Conservation (phyloP, 2,888 invertebrate genomes). For the Standfussiana lucernea region DNA sequence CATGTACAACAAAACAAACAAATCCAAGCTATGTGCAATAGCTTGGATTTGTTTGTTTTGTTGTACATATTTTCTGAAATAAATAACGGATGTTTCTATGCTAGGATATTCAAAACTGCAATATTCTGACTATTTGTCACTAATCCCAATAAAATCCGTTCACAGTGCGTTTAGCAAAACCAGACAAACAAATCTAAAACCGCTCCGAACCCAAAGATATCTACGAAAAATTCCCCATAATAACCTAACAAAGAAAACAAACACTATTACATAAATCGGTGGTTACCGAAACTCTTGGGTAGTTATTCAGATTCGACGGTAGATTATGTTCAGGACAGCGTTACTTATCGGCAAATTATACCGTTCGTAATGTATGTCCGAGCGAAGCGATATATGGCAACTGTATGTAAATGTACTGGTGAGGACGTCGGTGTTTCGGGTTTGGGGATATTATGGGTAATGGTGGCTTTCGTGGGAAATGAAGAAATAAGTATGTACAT, state of each 20-base stretch:
- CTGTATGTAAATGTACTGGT: constrained; percentile 77
- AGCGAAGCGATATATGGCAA: constrained; percentile 73
- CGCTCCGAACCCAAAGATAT: constrained; percentile 30
- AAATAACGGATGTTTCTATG: too few species aligned
- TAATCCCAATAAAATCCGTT: not conserved
- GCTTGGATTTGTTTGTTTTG: too few species aligned
- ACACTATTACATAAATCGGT: constrained; percentile 63
- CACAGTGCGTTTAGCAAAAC: not conserved
- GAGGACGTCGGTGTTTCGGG: constrained; percentile 61
- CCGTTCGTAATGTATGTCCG: constrained; percentile 73
- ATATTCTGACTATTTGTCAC: not conserved
- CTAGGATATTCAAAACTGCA: not conserved
- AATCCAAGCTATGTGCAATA: too few species aligned
- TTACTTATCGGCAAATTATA: constrained; percentile 73
- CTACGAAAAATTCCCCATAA: constrained; percentile 40
- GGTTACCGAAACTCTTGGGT: constrained; percentile 67
- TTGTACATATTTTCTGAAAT: too few species aligned
- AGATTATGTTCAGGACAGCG: constrained; percentile 72
- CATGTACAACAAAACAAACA: too few species aligned
- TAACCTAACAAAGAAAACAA: constrained; percentile 66
- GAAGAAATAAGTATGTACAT: too few species aligned
- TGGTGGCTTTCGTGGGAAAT: constrained; percentile 17
- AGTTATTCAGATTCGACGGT: constrained; percentile 72
- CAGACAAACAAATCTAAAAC: constrained; percentile 41
- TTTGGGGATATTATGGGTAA: constrained; percentile 11